Evolutionary conservation across 2,797 vertebrate species (phyloP).

Genomic region (Micropoecilia bifurca): DNA sequence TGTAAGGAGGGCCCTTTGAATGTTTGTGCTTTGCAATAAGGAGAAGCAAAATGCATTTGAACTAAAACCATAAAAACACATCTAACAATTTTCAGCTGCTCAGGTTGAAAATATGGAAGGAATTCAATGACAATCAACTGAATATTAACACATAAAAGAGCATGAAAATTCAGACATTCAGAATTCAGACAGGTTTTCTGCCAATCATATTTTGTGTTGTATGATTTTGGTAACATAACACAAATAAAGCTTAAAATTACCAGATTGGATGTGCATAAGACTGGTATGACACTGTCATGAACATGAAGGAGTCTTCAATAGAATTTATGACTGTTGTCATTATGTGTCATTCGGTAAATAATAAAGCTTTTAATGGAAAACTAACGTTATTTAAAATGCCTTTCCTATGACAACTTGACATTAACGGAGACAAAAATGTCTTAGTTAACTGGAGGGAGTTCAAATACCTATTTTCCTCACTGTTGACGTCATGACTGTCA

Average conservation of each 20-base stretch:
- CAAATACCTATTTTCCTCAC: no score
- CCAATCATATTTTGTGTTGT: slow-evolving; percentile 14
- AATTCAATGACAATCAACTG: neutral
- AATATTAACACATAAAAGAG: neutral
- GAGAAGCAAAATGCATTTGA: neutral
- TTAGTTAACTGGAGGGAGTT: no score
- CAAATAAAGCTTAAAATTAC: neutral
- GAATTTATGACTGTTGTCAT: no score
- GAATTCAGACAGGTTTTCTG: neutral
- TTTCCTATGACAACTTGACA: no score
- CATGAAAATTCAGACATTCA: neutral
- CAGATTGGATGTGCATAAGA: no score
- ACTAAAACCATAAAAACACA: neutral
- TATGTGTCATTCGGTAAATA: no score
- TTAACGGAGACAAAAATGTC: no score
- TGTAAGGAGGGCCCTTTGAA: neutral
- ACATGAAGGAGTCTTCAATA: no score
- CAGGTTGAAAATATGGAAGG: neutral
- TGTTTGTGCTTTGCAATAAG: neutral
- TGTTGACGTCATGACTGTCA: no score
- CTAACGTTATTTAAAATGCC: no score
- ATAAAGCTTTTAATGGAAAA: no score
- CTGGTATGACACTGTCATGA: no score
- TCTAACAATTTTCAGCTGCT: neutral
- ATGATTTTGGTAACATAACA: neutral